phyloP scores from a whole-genome alignment of 2,113 vertebrate species.

The Malurus cyaneus region DNA sequence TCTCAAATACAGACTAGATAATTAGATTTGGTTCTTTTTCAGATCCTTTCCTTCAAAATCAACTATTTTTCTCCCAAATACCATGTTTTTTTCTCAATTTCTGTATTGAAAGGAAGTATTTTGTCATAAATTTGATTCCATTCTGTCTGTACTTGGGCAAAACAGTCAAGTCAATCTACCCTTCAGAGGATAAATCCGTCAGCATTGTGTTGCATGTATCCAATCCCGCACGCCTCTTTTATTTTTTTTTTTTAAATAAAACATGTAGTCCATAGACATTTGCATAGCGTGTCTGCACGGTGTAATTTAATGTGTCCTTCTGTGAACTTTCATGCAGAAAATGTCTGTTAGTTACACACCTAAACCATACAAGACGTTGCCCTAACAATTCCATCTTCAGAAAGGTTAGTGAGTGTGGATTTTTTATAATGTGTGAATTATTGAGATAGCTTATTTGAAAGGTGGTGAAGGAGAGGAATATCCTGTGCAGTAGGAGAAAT shows the following conservation, averaged over 20 bases:
- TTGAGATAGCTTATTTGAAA: slow-evolving; percentile 13
- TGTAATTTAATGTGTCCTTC: slow-evolving; percentile 21
- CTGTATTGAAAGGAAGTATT: background rate
- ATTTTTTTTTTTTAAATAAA: background rate
- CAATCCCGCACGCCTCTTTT: background rate
- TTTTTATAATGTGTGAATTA: slow-evolving; percentile 43
- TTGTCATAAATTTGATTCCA: background rate
- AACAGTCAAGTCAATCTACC: background rate
- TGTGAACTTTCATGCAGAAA: slow-evolving; percentile 23
- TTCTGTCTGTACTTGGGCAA: background rate
- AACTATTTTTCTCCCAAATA: background rate
- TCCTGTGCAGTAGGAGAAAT: background rate
- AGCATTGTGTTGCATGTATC: background rate
- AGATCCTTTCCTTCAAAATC: background rate
- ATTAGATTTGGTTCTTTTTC: background rate
- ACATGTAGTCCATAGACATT: background rate
- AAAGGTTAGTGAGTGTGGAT: background rate
- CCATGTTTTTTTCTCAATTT: background rate
- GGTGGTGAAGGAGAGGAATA: background rate
- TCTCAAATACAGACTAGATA: background rate
- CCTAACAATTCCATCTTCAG: slow-evolving; percentile 21
- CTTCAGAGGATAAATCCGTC: background rate
- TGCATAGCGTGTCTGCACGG: background rate
- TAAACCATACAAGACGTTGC: background rate
- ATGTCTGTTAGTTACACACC: slow-evolving; percentile 10